Percentiles rank a stretch among this genome's conserved stretches.
Conservation (phyloP, 1,140 invertebrate species). For the Caenorhabditis remanei region DNA sequence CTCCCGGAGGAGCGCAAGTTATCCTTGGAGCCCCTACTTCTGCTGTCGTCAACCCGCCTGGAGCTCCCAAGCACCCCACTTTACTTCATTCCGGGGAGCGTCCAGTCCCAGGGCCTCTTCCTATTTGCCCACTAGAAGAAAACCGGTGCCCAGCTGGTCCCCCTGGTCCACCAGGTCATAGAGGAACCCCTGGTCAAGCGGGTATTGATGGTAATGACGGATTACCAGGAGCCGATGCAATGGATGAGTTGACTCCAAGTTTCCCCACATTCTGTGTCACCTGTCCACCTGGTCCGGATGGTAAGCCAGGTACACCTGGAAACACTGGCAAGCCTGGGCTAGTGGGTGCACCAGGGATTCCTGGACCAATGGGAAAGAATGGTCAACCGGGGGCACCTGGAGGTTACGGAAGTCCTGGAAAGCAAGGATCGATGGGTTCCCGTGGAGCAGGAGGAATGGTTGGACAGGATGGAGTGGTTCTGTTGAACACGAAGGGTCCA, state of each 20-base stretch:
- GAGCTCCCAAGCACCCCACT: neutral
- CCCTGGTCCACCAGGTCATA: constrained; percentile 27
- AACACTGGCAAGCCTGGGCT: constrained; percentile 22
- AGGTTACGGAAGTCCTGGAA: constrained; percentile 51
- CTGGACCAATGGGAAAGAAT: constrained; percentile 49
- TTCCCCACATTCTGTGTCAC: constrained; percentile 21
- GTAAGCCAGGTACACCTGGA: constrained; percentile 23
- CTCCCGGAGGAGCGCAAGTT: neutral
- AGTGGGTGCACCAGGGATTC: constrained; percentile 37
- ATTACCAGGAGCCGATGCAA: constrained; percentile 10
- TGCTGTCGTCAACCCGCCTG: neutral
- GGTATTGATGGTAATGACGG: constrained; percentile 35
- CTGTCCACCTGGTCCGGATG: constrained; percentile 45
- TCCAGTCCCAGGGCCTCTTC: neutral
- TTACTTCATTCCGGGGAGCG: neutral
- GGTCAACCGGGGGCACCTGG: constrained; percentile 26
- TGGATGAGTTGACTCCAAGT: neutral
- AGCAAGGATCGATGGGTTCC: constrained; percentile 41
- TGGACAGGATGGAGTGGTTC: constrained; percentile 27
- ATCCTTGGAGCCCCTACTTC: neutral
- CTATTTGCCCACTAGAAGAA: constrained; percentile 18
- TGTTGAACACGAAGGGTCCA: constrained; percentile 18
- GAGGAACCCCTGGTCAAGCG: neutral
- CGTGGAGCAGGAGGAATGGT: neutral
- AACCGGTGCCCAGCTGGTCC: constrained; percentile 11